These are phyloP conservation scores for Montipora capitata DNA, from an alignment of 92 coral and sea anemone genomes.

Conservation along the genomic window DNA sequence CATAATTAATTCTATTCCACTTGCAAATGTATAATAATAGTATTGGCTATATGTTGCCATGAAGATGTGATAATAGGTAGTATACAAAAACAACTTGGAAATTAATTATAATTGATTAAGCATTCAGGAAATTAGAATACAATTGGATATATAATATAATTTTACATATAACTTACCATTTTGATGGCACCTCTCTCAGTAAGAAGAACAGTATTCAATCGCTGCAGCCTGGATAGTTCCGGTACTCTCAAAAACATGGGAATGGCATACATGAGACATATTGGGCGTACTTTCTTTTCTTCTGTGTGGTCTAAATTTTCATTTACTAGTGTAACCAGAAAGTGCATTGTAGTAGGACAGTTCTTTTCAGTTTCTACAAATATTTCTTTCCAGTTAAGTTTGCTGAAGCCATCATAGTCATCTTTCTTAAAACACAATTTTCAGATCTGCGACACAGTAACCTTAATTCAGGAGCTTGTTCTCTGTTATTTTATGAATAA, in stretches of 20 bases:
- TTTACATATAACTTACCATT: slow-evolving; percentile 28
- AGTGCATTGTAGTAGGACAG: no score
- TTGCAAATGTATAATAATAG: no score
- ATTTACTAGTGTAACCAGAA: no score
- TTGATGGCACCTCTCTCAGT: slow-evolving; percentile 61
- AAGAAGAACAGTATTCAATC: slow-evolving; percentile 43
- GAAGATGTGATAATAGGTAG: background rate
- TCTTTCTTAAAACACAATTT: no score
- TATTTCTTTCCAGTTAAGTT: background rate
- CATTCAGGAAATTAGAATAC: background rate
- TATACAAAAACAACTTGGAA: background rate
- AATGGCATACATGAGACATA: background rate
- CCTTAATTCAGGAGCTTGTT: no score
- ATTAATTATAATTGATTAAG: background rate
- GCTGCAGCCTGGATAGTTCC: slow-evolving; percentile 45
- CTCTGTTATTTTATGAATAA: no score
- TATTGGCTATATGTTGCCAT: background rate
- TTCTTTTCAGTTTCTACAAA: background rate
- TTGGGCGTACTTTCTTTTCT: background rate
- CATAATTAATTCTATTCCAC: slow-evolving; percentile 3
- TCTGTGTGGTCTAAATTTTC: no score
- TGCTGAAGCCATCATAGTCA: background rate
- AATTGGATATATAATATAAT: background rate
- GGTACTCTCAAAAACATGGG: slow-evolving; percentile 48
- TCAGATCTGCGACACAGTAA: no score